Evolutionary conservation across 2,888 invertebrate species (phyloP).

Genomic region (Ophion obscuratus): DNA sequence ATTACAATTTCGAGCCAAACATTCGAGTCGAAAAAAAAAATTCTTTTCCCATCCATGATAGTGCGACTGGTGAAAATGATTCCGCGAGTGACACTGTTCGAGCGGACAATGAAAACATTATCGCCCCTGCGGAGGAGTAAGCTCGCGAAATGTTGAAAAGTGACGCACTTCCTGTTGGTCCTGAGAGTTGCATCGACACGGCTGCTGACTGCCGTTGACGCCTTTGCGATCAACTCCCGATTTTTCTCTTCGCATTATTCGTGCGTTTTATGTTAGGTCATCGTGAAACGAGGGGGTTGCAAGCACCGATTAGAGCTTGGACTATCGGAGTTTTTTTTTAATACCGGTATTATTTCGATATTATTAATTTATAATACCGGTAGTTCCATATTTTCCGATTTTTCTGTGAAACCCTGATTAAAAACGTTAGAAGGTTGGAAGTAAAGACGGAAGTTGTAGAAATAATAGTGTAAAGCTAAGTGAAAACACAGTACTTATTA

Average conservation of each 20-base stretch:
- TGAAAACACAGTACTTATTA: too few species aligned
- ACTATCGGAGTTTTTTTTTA: too few species aligned
- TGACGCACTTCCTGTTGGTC: constrained; percentile 50
- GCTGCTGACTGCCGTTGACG: constrained; percentile 3
- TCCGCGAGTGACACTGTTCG: constrained; percentile 11
- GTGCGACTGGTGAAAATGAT: not conserved
- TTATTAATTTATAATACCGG: too few species aligned
- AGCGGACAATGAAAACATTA: constrained; percentile 33
- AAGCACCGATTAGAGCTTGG: not conserved
- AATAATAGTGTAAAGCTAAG: too few species aligned
- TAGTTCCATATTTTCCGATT: too few species aligned
- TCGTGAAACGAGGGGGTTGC: not conserved
- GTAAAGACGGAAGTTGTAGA: too few species aligned
- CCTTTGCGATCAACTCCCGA: constrained; percentile 21
- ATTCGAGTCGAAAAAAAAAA: not conserved
- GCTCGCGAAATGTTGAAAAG: constrained; percentile 31
- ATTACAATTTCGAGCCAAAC: not conserved
- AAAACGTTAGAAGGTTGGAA: too few species aligned
- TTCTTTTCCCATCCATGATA: not conserved
- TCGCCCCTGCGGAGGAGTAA: constrained; percentile 38
- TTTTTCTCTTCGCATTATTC: not conserved
- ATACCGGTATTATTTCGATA: too few species aligned
- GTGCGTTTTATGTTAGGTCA: constrained; percentile 3
- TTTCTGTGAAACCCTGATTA: too few species aligned
- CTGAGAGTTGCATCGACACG: constrained; percentile 21